Percentiles rank a stretch among this genome's conserved stretches.
These are phyloP conservation scores for Cantharis nigra DNA, from an alignment of 2,888 invertebrate species.

Conservation along the genomic window DNA sequence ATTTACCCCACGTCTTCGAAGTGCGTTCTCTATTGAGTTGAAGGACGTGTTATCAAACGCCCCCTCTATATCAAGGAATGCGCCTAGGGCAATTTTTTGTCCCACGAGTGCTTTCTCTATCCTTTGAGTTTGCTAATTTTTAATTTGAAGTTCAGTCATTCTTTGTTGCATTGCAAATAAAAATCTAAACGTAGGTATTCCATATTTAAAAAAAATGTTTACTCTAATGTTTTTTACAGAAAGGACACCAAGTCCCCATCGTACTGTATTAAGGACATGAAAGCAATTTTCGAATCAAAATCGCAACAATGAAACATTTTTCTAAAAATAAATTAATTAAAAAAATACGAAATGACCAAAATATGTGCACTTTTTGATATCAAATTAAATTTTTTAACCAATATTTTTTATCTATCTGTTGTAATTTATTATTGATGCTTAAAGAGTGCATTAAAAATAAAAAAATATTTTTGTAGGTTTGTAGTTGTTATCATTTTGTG, in stretches of 20 bases:
- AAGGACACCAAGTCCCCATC: conserved; percentile 73
- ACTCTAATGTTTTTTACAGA: conserved; percentile 55
- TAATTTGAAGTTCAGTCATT: too few relatives aligned
- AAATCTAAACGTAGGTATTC: too few relatives aligned
- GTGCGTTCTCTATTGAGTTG: too few relatives aligned
- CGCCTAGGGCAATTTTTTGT: too few relatives aligned
- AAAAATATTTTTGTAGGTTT: conserved; percentile 27
- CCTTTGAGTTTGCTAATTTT: too few relatives aligned
- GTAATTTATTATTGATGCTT: conserved; percentile 5
- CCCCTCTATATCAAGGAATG: too few relatives aligned
- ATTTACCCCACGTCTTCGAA: too few relatives aligned
- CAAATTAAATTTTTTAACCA: background rate
- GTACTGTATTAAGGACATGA: conserved; percentile 79
- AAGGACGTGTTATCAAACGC: too few relatives aligned
- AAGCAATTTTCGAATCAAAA: conserved; percentile 80
- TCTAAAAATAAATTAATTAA: conserved; percentile 9
- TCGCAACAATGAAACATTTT: conserved; percentile 53
- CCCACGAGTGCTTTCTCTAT: too few relatives aligned
- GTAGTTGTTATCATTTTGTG: conserved; percentile 21
- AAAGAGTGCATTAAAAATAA: conserved; percentile 23
- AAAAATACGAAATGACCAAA: conserved; percentile 19
- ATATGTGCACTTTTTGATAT: conserved; percentile 23
- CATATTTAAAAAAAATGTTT: too few relatives aligned
- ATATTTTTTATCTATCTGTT: conserved; percentile 5
- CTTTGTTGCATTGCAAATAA: too few relatives aligned